Percentiles rank a stretch among this genome's conserved stretches.
These are phyloP conservation scores for Pantelozetes paolii DNA, from an alignment of 2,888 invertebrate genomes.

Conservation along the genomic window DNA sequence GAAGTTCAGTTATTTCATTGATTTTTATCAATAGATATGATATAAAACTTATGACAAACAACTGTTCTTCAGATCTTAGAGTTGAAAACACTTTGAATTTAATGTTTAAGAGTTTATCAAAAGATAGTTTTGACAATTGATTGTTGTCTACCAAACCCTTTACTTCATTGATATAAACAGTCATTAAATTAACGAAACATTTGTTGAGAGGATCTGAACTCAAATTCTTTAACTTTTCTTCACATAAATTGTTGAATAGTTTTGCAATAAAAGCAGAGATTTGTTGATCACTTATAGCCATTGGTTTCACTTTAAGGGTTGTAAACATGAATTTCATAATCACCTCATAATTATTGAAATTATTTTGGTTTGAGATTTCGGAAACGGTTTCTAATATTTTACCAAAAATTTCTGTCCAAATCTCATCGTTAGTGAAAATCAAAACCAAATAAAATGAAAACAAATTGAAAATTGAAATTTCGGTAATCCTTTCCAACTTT, in stretches of 20 bases:
- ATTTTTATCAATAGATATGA: background rate
- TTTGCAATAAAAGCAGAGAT: background rate
- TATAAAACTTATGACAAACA: background rate
- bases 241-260: background rate
- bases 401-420: constrained; percentile 14
- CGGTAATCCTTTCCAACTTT: background rate
- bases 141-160: background rate
- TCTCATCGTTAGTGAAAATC: background rate
- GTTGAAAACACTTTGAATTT: background rate
- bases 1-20: background rate
- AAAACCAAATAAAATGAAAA: constrained; percentile 23
- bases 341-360: background rate
- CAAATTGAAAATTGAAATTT: constrained; percentile 8
- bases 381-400: background rate
- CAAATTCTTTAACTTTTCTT: background rate
- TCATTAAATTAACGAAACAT: background rate
- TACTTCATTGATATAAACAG: constrained; percentile 12
- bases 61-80: background rate
- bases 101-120: background rate
- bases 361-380: background rate
- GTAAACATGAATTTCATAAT: constrained; percentile 15
- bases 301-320: background rate
- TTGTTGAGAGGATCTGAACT: background rate
- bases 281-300: background rate
- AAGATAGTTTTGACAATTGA: background rate